Evolutionary conservation across 1,140 invertebrate species (phyloP), one percentile per base, ranked within the genome.

Genomic region (Caenorhabditis briggsae): DNA sequence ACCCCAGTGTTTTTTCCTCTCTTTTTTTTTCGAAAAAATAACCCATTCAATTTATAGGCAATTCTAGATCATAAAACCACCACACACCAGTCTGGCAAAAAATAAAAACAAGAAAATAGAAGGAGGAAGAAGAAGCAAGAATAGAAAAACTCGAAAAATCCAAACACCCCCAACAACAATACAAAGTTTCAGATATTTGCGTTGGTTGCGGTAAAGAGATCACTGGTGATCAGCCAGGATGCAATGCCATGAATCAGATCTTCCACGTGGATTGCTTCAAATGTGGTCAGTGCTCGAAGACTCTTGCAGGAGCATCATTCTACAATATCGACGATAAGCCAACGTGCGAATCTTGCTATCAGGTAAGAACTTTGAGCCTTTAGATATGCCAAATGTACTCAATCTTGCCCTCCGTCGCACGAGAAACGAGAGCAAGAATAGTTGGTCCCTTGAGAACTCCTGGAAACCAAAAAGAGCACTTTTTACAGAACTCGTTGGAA

Each of bases 251-350:
- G 96, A 96, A 97, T 89, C 95, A 97, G 86, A 95, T 98, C 70
- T 99, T 97, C 92, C 97, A 99, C 93, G 96, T 98, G 43, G 94
- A 94, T 88, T 99, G 97, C 91, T 99, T 99, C 92, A 96, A 95
- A 46, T 99, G 97, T 92, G 95, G 95, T 88, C 94, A 95, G 82
- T 99, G 97, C 92, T 65, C 64, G 16, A 82, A 86, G 48, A 61
- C 58, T 20, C 65, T 89, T 18, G 88, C 88, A n/a, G 88, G 88
- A 12, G 83, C 86, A 20, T 88, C 87, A 7, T 89, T 89, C 88
- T 89, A 89, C 88, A 89, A 88, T 48, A 83, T 89, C 65, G 88
- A 89, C 41, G 85, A 65, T 53, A 88, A 88, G 43, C 87, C 88
- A 61, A 88, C 87, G n/a, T 89, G 88, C 53, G 88, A 89, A 74